Evolutionary conservation across 2,888 invertebrate species (phyloP), one percentile per base, ranked within the genome.

Genomic region (Eilema caniola): DNA sequence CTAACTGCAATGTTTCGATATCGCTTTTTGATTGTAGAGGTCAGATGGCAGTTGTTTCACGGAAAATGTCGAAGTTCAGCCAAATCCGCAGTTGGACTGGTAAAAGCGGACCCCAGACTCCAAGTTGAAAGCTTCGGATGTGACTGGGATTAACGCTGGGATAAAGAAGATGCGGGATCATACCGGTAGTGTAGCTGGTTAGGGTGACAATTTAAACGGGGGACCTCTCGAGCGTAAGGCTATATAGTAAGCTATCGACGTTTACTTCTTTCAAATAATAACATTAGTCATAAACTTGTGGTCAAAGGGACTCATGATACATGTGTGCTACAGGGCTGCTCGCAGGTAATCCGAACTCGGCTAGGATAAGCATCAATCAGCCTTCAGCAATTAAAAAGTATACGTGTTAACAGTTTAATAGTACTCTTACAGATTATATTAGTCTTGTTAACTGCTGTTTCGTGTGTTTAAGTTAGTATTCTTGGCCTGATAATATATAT

Each of bases 401-500:
- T 20, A 20, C 16, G 14, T 7, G 3, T 37, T 24, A 37, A 16
- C 23, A 62, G 61, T 23, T 62, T 33, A 33, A 23, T 20, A 41
- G 62, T 24, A 37, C 37, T 62, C 20, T 41, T 41, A 41, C 62
- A 62, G 41, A 41, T 62, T 8, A 37, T 57, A 57, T 57, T 59
- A 41, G 41, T 62, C 8, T 24, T 62, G 37, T 41, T 25, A 25
- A 41, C n/a, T 63, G 28, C 16, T 23, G 41, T 47, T 63, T 47
- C n/a, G 41, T 63, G n/a, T 63, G n/a, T 64, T 23, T 64, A 25
- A 62, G 41, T 62, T 62, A 62, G 25, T 10, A 25, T 41, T 37
- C 11, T 2, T 14, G 4, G 4, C 12, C 31, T 16, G 23, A 11
- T 37, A 37, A 12, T 14, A 16, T 62, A 5, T 24, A 7, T n/a